These are phyloP conservation scores for Macquaria ambigua DNA, from an alignment of 2,113 vertebrate genomes.

Conservation along the genomic window DNA sequence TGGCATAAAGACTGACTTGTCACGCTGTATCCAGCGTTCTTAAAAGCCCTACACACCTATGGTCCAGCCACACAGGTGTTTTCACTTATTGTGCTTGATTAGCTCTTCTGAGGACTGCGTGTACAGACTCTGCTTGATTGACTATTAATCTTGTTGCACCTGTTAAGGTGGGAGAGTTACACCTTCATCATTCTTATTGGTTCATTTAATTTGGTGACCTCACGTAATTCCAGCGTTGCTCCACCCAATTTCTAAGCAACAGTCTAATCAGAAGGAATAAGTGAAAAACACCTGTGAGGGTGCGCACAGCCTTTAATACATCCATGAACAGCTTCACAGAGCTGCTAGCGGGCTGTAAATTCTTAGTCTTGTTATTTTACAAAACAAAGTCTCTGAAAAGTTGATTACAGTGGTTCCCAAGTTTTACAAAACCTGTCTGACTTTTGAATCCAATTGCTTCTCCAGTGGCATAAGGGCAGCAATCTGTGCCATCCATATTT, in stretches of 20 bases:
- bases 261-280: neutral
- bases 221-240: neutral
- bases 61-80: neutral
- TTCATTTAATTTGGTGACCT: neutral
- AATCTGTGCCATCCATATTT: neutral
- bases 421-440: neutral
- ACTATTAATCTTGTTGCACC: neutral
- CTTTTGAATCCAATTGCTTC: neutral
- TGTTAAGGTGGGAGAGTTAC: neutral
- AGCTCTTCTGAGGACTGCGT: neutral
- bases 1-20: neutral
- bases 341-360: neutral
- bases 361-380: neutral
- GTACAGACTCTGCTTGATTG: neutral
- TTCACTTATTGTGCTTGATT: neutral
- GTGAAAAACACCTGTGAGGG: neutral
- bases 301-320: neutral
- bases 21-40: no score
- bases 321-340: neutral
- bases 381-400: neutral
- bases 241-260: neutral
- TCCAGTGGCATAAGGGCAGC: neutral
- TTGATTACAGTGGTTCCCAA: neutral
- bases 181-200: neutral
- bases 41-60: slow-evolving; percentile 1